Percentiles rank a stretch among this genome's conserved stretches.
phyloP scores from a whole-genome alignment of 2,888 invertebrate species.

The Heliconius charithonia region DNA sequence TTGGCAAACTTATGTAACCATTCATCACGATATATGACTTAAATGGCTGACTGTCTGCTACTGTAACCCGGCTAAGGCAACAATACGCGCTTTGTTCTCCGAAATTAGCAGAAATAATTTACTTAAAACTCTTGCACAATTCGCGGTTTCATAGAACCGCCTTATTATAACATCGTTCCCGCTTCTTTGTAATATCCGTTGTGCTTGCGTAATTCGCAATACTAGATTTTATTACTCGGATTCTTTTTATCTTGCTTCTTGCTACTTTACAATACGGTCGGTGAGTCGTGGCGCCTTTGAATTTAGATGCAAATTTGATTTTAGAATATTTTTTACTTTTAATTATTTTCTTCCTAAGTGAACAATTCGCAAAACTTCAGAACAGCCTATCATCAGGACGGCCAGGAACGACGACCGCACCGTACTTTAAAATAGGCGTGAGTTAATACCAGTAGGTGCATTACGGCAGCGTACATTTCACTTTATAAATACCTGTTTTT shows the following conservation, averaged over 20 bases:
- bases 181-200: conserved; percentile 38
- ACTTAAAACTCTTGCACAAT: conserved; percentile 63
- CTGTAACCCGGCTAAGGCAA: conserved; percentile 49
- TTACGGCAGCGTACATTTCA: conserved; percentile 30
- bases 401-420: no score
- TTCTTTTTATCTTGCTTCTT: conserved; percentile 23
- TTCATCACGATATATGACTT: conserved; percentile 29
- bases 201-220: conserved; percentile 35
- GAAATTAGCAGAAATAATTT: conserved; percentile 72
- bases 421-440: conserved; percentile 1
- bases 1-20: conserved; percentile 8
- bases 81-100: conserved; percentile 65
- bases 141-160: conserved; percentile 57
- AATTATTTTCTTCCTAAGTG: no score
- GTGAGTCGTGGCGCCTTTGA: no score
- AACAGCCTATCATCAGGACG: no score
- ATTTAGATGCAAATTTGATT: no score
- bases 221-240: conserved; percentile 31
- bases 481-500: conserved; percentile 40
- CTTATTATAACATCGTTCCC: conserved; percentile 36
- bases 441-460: conserved; percentile 19
- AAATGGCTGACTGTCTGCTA: conserved; percentile 40
- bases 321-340: no score
- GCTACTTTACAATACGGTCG: background rate
- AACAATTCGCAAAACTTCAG: no score